Evolutionary conservation across 1,140 invertebrate genomes (phyloP), one percentile per base, ranked within the genome.

Genomic region (Drosophila triauraria): DNA sequence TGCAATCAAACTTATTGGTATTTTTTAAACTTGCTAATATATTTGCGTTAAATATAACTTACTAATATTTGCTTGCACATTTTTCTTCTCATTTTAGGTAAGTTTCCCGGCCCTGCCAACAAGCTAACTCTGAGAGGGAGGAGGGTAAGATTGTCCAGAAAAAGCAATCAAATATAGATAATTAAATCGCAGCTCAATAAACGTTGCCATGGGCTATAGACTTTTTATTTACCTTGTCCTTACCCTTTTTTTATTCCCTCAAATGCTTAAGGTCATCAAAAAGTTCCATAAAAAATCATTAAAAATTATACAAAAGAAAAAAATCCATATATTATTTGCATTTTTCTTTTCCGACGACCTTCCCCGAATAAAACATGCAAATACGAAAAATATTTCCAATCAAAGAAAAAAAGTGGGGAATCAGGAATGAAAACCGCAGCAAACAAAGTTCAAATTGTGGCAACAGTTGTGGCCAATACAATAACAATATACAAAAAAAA

Each of bases 401-500:
- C 71, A 82, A 69, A 54, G 27, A 44, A 64, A 40, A 63, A 27
- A 47, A 57, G 42, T 42, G 25, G 60, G 60, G 35, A 75, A 70
- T 59, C 48, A 62, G 46, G 25, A 65, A 57, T 83, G 60, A 75
- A 80, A 84, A 63, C 51, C 80, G 57, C 75, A 82, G 43, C 54
- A 78, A 79, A 74, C 62, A 82, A 74, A 82, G 69, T 82, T 79
- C 69, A 84, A 82, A 82, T 68, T 83, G 61, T 83, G 67, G 80
- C 72, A 81, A 82, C 67, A 78, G 75, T 78, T 70, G 76, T 58
- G 53, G 71, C 54, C 62, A 80, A 80, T 80, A 82, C 69, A 75
- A 83, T 83, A 83, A 70, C 75, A 75, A 75, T 70, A 83, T 76
- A 63, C 51, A 44, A 35, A 70, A 65, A 83, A 82, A 63, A 65